Conservation (phyloP, 1,140 invertebrate species). For the Danaus melanippus region DNA sequence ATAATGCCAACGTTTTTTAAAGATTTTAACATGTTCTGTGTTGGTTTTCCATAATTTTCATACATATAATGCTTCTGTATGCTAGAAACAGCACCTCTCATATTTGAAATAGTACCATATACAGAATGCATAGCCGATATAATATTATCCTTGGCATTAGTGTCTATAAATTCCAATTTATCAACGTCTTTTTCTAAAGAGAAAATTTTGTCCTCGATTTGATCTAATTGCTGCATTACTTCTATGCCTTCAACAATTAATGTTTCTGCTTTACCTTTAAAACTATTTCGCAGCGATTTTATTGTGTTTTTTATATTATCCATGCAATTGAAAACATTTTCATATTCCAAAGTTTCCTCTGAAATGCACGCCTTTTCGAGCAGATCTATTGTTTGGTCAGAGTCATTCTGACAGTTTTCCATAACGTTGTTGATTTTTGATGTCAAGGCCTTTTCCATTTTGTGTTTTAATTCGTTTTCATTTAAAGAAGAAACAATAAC, state of each 20-base stretch:
- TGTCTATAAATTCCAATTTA: slow-evolving; percentile 18
- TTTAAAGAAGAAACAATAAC: slow-evolving; percentile 42
- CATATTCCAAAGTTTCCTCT: slow-evolving; percentile 23
- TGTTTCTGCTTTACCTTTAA: slow-evolving; percentile 34
- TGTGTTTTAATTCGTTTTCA: slow-evolving; percentile 20
- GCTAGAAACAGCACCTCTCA: slow-evolving; percentile 56
- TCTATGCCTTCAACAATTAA: slow-evolving; percentile 53
- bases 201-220: slow-evolving; percentile 54
- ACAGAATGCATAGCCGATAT: slow-evolving; percentile 49
- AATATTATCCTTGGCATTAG: slow-evolving; percentile 36
- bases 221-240: slow-evolving; percentile 39
- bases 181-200: slow-evolving; percentile 46
- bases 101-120: slow-evolving; percentile 57
- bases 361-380: slow-evolving; percentile 37
- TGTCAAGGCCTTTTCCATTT: slow-evolving; percentile 18
- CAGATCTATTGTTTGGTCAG: slow-evolving; percentile 41
- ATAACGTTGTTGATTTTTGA: slow-evolving; percentile 28
- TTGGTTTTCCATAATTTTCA: slow-evolving; percentile 57
- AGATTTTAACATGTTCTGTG: slow-evolving; percentile 37
- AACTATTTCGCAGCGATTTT: slow-evolving; percentile 33
- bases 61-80: slow-evolving; percentile 59
- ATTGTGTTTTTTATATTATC: slow-evolving; percentile 42
- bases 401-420: slow-evolving; percentile 38
- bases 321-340: slow-evolving; percentile 32
- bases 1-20: slow-evolving; percentile 41